These are phyloP conservation scores for Mamestra brassicae DNA, from an alignment of 2,888 invertebrate genomes.

Conservation along the genomic window DNA sequence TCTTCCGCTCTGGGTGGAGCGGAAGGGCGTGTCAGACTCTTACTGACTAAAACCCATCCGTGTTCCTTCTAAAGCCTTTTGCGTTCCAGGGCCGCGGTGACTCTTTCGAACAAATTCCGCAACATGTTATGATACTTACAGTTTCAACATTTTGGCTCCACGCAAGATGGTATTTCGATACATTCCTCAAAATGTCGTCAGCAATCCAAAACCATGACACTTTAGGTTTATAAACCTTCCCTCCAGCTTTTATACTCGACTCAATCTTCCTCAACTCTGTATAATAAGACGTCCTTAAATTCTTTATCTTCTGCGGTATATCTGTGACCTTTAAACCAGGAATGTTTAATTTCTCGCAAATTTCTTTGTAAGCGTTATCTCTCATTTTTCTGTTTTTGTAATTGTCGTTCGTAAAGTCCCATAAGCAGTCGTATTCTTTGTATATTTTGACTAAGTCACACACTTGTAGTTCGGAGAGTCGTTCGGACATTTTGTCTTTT, in stretches of 20 bases:
- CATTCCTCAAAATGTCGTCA: slow-evolving; percentile 17
- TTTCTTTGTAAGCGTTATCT: slow-evolving; percentile 30
- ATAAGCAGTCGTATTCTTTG: slow-evolving; percentile 34
- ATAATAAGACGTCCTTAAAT: slow-evolving; percentile 35
- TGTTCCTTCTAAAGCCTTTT: too few relatives aligned
- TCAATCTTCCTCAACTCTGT: slow-evolving; percentile 39
- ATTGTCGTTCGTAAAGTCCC: slow-evolving; percentile 15
- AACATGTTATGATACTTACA: slow-evolving; percentile 22
- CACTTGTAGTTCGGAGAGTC: slow-evolving; percentile 33
- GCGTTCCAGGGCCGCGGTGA: too few relatives aligned
- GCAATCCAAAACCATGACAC: slow-evolving; percentile 36
- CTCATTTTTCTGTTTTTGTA: slow-evolving; percentile 30
- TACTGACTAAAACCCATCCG: too few relatives aligned
- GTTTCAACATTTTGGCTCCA: slow-evolving; percentile 1
- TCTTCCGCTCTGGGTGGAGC: too few relatives aligned
- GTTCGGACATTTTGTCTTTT: slow-evolving; percentile 20
- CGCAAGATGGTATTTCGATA: background rate
- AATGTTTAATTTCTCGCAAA: slow-evolving; percentile 20
- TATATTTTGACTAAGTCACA: slow-evolving; percentile 23
- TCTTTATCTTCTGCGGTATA: slow-evolving; percentile 51
- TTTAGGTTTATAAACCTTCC: slow-evolving; percentile 31
- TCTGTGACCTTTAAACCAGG: slow-evolving; percentile 12
- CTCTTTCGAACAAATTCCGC: too few relatives aligned
- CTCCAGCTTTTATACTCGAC: slow-evolving; percentile 19
- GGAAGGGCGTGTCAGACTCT: too few relatives aligned